These are phyloP conservation scores for Arrhamphus sclerolepis DNA, from an alignment of 2,797 vertebrate species.

Conservation along the genomic window DNA sequence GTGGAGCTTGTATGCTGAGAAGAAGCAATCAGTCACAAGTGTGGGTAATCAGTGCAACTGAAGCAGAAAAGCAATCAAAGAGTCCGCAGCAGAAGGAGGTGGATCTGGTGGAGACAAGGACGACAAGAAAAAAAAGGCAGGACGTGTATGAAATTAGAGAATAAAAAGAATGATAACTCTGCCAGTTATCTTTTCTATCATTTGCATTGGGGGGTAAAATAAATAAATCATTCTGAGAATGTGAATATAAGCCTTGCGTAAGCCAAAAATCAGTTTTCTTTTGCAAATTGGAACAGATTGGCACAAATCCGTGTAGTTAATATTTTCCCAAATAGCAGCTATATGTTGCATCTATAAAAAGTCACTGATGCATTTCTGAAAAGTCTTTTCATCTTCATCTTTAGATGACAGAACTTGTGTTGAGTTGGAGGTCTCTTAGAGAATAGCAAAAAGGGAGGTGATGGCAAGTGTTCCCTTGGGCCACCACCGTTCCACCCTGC, in stretches of 20 bases:
- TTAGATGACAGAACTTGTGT: slow-evolving; percentile 4
- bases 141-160: too few relatives aligned
- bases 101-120: too few relatives aligned
- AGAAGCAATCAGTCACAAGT: too few relatives aligned
- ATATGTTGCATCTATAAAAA: neutral
- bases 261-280: slow-evolving; percentile 3
- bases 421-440: slow-evolving; percentile 18
- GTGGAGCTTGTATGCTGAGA: too few relatives aligned
- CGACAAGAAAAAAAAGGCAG: too few relatives aligned
- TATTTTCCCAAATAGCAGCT: neutral
- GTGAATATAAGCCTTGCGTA: neutral
- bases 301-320: neutral
- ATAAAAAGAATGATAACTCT: too few relatives aligned
- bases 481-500: slow-evolving; percentile 10
- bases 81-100: too few relatives aligned
- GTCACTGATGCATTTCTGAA: neutral
- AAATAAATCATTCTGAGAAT: neutral
- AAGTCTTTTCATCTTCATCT: neutral
- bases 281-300: neutral
- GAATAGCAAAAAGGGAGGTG: slow-evolving; percentile 18
- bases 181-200: too few relatives aligned
- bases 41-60: too few relatives aligned
- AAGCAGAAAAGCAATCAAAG: too few relatives aligned
- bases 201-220: slow-evolving; percentile 7
- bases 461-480: slow-evolving; percentile 18